Evolutionary conservation across 2,797 vertebrate genomes (phyloP), one percentile per base, ranked within the genome.

Genomic region (Gastrophryne carolinensis): DNA sequence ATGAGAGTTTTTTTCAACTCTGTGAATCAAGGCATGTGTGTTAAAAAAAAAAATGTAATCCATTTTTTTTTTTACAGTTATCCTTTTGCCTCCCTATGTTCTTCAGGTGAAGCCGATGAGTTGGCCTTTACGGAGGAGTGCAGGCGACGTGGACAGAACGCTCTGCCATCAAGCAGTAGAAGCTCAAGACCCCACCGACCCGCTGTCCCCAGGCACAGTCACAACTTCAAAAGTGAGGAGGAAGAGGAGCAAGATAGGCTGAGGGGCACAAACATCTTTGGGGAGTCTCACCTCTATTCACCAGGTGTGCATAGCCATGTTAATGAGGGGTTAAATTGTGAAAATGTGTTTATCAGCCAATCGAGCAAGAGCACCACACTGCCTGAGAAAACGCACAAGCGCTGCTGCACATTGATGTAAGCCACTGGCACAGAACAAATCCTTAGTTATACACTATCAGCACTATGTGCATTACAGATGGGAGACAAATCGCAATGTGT

Each of bases 111-210:
- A 37, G 80, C 86, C 5, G 84, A 92, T 0, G 92, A 93, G 32
- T 86, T 91, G 11, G 90, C 91, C 74, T 83, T 90, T 26, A 92
- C 90, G 0, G 94, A 95, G n/a, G 95, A 97, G 69, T 86, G 86
- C 72, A 83, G 84, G 75, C 88, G 90, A 69, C 87, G 92, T 81
- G 93, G 94, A 89, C 94, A 94, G 74, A 93, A 86, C 0, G 52
- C 91, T 0, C 87, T 95, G 62, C 91, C 92, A 0, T 23, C 83
- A 75, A 81, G 88, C 75, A 81, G 86, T 24, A 92, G 89, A 79
- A 72, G 75, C 24, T 80, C 73, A 70, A 87, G 86, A 81, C 8
- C 86, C 0, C 80, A 82, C 78, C 82, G 81, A 66, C 49, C 86
- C 32, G 58, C 60, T 1, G 88, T 86, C 80, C 88, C 94, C 78